phyloP scores from a whole-genome alignment of 2,113 vertebrate species.

The Ptilonorhynchus violaceus region DNA sequence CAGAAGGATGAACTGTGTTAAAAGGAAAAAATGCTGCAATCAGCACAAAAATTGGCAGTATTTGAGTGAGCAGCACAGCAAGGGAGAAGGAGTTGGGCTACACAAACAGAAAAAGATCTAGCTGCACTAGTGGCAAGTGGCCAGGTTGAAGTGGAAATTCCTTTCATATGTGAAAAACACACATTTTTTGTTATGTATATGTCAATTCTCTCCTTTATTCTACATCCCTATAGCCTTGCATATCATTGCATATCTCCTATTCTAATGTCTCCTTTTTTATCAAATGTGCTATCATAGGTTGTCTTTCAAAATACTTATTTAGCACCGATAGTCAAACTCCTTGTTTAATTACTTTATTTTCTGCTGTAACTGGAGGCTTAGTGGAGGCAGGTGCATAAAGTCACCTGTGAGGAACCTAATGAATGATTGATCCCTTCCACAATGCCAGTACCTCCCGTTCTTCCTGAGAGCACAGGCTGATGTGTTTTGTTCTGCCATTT shows the following conservation, averaged over 20 bases:
- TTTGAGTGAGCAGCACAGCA: neutral
- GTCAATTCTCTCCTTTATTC: neutral
- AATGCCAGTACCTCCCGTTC: neutral
- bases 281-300: neutral
- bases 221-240: neutral
- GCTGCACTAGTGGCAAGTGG: neutral
- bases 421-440: slow-evolving; percentile 9
- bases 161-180: neutral
- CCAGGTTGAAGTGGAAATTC: neutral
- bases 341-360: neutral
- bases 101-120: neutral
- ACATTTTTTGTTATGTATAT: neutral
- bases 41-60: neutral
- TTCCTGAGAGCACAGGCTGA: neutral
- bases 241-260: neutral
- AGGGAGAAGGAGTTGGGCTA: neutral
- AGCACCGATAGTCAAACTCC: neutral
- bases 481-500: neutral
- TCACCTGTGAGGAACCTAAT: neutral
- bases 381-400: neutral
- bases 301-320: neutral
- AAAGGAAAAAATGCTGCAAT: neutral
- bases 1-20: neutral
- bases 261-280: neutral
- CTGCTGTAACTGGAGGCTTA: neutral